A percentile compares a stretch with the other conserved stretches of the same genome.
Evolutionary conservation across 2,113 vertebrate genomes (phyloP).

Genomic region (Neofelis nebulosa): DNA sequence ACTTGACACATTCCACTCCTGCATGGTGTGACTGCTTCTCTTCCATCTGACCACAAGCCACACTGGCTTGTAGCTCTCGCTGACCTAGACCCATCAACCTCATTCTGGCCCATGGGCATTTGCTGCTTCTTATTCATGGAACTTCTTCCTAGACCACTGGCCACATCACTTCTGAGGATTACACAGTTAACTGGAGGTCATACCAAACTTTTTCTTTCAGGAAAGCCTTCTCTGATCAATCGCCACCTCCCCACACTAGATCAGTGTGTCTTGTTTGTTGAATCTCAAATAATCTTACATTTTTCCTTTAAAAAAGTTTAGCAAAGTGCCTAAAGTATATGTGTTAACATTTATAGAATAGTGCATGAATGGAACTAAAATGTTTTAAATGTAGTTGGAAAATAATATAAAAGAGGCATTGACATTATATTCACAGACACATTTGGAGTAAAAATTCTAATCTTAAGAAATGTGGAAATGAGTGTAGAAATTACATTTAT

Average conservation of each 20-base stretch:
- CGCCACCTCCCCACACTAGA: rapidly evolving
- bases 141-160: not conserved
- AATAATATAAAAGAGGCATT: not conserved
- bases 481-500: not conserved
- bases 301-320: slow-evolving; percentile 35
- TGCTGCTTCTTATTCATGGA: not conserved
- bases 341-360: not conserved
- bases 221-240: not conserved
- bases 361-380: not conserved
- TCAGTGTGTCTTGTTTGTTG: not conserved
- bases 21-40: not conserved
- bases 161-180: not conserved
- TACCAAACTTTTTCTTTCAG: not conserved
- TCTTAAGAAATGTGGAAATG: not conserved
- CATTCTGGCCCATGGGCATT: not conserved
- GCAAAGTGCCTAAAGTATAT: not conserved
- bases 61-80: not conserved
- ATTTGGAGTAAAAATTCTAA: not conserved
- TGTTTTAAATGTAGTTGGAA: not conserved
- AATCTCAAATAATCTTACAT: not conserved
- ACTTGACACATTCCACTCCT: not conserved
- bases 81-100: not conserved
- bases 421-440: not conserved
- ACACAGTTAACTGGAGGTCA: not conserved
- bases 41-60: not conserved